phyloP scores from a whole-genome alignment of 2,797 vertebrate species.

The Danionella dracula region DNA sequence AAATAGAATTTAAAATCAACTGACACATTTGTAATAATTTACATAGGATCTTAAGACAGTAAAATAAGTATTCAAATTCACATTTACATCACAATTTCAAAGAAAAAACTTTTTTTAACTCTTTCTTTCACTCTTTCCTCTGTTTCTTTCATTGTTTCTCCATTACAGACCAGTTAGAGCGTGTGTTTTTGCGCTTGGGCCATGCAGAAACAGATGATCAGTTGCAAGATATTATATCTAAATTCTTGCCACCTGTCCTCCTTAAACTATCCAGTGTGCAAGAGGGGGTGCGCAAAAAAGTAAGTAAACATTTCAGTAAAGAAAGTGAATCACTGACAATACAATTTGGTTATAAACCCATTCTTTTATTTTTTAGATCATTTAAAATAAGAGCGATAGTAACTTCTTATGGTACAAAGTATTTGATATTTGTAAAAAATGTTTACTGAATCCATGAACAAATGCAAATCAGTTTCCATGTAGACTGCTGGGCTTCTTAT shows the following conservation, averaged over 20 bases:
- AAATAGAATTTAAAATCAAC: no score
- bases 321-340: no score
- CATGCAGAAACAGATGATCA: slow-evolving; percentile 98
- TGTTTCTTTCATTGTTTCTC: slow-evolving; percentile 3
- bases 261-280: slow-evolving; percentile 96
- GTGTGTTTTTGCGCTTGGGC: slow-evolving; percentile 94
- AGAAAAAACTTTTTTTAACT: no score
- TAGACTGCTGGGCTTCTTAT: no score
- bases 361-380: no score
- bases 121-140: background rate
- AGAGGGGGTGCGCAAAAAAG: slow-evolving; percentile 97
- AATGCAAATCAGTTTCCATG: no score
- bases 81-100: background rate
- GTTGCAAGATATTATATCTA: slow-evolving; percentile 95
- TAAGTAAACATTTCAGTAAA: slow-evolving; percentile 53
- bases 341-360: no score
- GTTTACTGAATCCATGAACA: no score
- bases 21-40: background rate
- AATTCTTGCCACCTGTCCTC: slow-evolving; percentile 94
- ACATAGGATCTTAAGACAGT: background rate
- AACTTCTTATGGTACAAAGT: background rate
- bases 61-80: background rate
- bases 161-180: slow-evolving; percentile 91
- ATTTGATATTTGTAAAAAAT: background rate
- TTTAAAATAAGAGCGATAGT: no score